Conservation (phyloP, 2,113 vertebrate species). For the Bombycilla garrulus region DNA sequence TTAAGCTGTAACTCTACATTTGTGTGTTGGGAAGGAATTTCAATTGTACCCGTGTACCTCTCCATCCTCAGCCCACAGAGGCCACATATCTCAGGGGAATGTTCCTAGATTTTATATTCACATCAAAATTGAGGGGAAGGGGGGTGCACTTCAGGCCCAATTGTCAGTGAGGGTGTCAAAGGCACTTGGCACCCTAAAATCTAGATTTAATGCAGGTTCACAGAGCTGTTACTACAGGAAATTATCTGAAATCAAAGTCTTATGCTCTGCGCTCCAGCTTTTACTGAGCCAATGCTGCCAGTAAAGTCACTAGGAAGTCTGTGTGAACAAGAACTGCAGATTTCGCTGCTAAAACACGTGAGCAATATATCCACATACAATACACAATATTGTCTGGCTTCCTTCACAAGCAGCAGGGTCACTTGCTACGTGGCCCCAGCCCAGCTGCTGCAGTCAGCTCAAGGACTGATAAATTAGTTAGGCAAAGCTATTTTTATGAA, state of each 20-base stretch:
- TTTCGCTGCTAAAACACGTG: neutral
- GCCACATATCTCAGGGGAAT: neutral
- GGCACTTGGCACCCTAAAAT: neutral
- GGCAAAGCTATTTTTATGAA: neutral
- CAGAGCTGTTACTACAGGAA: neutral
- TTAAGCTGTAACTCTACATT: neutral
- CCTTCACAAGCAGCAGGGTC: neutral
- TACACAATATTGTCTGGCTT: neutral
- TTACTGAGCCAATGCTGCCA: neutral
- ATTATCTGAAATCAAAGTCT: neutral
- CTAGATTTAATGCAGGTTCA: neutral
- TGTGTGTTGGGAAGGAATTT: neutral
- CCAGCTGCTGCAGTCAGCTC: neutral
- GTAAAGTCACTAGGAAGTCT: neutral
- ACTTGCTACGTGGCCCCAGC: neutral
- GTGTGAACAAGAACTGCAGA: neutral
- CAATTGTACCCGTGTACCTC: neutral
- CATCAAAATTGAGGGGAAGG: neutral
- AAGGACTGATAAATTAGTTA: neutral
- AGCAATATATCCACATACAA: neutral
- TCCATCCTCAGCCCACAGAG: neutral
- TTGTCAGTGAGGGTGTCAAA: neutral
- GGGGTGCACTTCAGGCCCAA: neutral
- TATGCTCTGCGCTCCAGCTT: neutral
- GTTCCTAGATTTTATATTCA: neutral